These are phyloP conservation scores for Luperina testacea DNA, from an alignment of 2,888 invertebrate species.

Conservation along the genomic window DNA sequence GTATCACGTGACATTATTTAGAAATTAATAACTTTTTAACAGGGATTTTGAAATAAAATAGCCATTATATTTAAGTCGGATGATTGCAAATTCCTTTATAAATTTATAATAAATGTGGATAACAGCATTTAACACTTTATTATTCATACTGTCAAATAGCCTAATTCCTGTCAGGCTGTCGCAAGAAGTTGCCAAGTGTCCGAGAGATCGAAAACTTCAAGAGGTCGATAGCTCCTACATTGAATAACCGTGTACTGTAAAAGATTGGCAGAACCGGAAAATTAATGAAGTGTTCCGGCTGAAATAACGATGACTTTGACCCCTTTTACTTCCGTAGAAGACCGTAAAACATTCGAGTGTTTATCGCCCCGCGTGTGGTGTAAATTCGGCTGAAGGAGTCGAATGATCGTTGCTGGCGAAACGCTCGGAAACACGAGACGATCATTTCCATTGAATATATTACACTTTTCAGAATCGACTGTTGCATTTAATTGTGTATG, in stretches of 20 bases:
- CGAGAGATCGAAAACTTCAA: conserved; percentile 32
- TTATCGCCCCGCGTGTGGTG: conserved; percentile 39
- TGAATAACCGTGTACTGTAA: conserved; percentile 16
- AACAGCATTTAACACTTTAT: too few relatives aligned
- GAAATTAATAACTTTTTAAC: too few relatives aligned
- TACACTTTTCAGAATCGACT: background rate
- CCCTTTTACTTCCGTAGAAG: conserved; percentile 39
- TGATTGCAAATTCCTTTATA: too few relatives aligned
- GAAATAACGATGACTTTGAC: conserved; percentile 61
- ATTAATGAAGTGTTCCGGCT: conserved; percentile 54
- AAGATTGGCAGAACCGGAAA: conserved; percentile 39
- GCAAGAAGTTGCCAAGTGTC: conserved; percentile 18
- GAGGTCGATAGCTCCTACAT: conserved; percentile 28
- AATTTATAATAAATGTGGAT: too few relatives aligned
- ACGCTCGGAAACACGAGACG: conserved; percentile 11
- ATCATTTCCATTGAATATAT: conserved; percentile 35
- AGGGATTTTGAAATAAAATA: too few relatives aligned
- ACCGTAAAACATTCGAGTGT: conserved; percentile 54
- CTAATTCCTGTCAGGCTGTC: conserved; percentile 7
- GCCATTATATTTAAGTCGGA: too few relatives aligned
- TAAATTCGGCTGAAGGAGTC: conserved; percentile 34
- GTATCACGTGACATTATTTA: too few relatives aligned
- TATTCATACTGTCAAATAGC: too few relatives aligned
- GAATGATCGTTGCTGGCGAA: conserved; percentile 28
- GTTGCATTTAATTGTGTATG: background rate